These are phyloP conservation scores for Eptesicus fuscus DNA, from an alignment of 2,113 vertebrate genomes.

Conservation along the genomic window DNA sequence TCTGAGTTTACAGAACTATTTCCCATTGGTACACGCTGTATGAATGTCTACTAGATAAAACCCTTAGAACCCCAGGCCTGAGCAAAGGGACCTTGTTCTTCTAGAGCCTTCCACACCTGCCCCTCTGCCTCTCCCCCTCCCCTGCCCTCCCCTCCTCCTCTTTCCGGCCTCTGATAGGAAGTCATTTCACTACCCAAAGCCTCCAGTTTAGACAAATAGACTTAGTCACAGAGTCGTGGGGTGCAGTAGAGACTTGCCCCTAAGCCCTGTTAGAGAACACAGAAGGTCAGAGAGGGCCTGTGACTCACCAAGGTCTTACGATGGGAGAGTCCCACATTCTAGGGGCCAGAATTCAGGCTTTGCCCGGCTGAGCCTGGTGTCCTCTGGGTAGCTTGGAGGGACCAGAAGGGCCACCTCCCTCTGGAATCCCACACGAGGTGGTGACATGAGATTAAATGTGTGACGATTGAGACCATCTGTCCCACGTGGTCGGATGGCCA, in stretches of 20 bases:
- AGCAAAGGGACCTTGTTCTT: constrained; percentile 63
- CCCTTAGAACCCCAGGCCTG: constrained; percentile 65
- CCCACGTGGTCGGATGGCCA: rapidly evolving
- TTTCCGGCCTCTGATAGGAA: constrained; percentile 50
- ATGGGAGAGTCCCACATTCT: rapidly evolving
- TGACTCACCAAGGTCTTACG: not conserved
- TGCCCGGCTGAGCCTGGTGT: not conserved
- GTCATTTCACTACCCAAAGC: constrained; percentile 37
- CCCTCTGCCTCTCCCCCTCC: constrained; percentile 16
- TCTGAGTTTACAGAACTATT: constrained; percentile 84
- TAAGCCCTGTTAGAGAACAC: not conserved
- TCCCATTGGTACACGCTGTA: constrained; percentile 81
- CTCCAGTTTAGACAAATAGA: constrained; percentile 69
- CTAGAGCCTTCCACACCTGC: constrained; percentile 37
- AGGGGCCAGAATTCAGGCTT: not conserved
- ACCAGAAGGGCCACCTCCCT: not conserved
- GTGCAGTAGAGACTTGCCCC: too few relatives aligned
- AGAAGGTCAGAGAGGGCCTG: not conserved
- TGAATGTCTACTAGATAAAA: constrained; percentile 79
- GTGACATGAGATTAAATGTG: not conserved
- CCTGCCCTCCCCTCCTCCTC: constrained; percentile 25
- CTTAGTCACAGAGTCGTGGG: not conserved
- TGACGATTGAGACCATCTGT: not conserved
- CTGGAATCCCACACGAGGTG: rapidly evolving
- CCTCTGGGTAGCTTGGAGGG: not conserved